Percentiles rank a stretch among this genome's conserved stretches.
Evolutionary conservation across 2,113 vertebrate species (phyloP).

Genomic region (Colistium nudipinnis): DNA sequence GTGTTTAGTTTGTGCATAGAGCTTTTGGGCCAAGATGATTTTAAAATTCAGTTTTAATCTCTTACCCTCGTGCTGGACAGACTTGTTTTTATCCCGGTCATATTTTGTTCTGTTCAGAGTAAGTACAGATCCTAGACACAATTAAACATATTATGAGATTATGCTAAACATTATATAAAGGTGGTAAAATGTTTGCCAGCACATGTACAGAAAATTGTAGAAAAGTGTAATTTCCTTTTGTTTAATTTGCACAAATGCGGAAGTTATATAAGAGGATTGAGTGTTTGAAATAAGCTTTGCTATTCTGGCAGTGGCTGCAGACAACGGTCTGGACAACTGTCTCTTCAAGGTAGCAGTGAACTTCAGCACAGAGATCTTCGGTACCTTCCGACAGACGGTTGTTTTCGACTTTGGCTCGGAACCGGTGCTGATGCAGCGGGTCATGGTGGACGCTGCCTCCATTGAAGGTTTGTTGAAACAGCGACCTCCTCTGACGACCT

Average conservation of each 20-base stretch:
- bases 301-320: slow-evolving; percentile 77
- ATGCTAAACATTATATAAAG: too few species aligned
- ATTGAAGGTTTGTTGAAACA: slow-evolving; percentile 89
- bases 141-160: too few species aligned
- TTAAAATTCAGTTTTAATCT: not conserved
- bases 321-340: slow-evolving; percentile 95
- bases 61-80: not conserved
- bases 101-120: not conserved
- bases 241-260: not conserved
- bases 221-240: not conserved
- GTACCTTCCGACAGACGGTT: slow-evolving; percentile 97
- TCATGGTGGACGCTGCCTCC: slow-evolving; percentile 98
- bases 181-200: too few species aligned
- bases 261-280: not conserved
- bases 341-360: slow-evolving; percentile 94
- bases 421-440: slow-evolving; percentile 97
- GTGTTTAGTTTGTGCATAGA: not conserved
- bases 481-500: not conserved
- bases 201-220: too few species aligned
- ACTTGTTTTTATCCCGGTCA: not conserved
- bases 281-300: not conserved
- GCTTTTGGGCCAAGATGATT: not conserved
- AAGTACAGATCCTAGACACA: not conserved
- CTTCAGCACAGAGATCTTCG: slow-evolving; percentile 98
- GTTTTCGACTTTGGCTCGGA: slow-evolving; percentile 99